Evolutionary conservation across 2,797 vertebrate species (phyloP), one percentile per base, ranked within the genome.

Genomic region (Leuciscus waleckii): DNA sequence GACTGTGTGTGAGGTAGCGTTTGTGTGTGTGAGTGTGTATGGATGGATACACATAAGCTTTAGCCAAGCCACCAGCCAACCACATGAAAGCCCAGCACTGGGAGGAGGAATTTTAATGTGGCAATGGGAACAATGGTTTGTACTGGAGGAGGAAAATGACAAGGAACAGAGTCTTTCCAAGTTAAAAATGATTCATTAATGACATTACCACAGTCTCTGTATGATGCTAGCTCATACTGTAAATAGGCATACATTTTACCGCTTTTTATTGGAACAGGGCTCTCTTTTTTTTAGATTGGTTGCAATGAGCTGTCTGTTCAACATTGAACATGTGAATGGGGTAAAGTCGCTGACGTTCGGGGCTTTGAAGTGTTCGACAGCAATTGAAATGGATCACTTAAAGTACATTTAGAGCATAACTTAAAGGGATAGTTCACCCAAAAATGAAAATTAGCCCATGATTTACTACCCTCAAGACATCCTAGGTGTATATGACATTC

Each of bases 101-200:
- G 92, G 92, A 94, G 93, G 90, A 90, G 92, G 93, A 94, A 94
- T 95, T 93, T 95, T 94, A 93, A 94, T 95, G 93, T 92, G 93
- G 92, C 92, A 94, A 94, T 93, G 92, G 91, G 93, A 94, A 95
- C 94, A 95, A 95, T 94, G 91, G 94, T 94, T 94, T 93, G 92
- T 92, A 93, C 93, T 93, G 93, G 94, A 92, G 92, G 92, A 87
- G 92, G 92, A 93, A 87, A 92, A 91, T 91, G 92, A 93, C 92
- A 91, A 92, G 91, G 93, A 93, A 91, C 91, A 92, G 92, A 93
- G 81, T 89, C 90, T 90, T 90, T 90, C 90, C 89, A 87, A 88
- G 92, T 88, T 91, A 90, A 92, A 92, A 94, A 95, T 92, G 92
- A 95, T 91, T 95, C 94, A 94, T 95, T 95, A 94, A 95, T 94